Base-by-base conservation (phyloP, 1,140 invertebrate genomes). In the Neodiprion pinetum region DNA sequence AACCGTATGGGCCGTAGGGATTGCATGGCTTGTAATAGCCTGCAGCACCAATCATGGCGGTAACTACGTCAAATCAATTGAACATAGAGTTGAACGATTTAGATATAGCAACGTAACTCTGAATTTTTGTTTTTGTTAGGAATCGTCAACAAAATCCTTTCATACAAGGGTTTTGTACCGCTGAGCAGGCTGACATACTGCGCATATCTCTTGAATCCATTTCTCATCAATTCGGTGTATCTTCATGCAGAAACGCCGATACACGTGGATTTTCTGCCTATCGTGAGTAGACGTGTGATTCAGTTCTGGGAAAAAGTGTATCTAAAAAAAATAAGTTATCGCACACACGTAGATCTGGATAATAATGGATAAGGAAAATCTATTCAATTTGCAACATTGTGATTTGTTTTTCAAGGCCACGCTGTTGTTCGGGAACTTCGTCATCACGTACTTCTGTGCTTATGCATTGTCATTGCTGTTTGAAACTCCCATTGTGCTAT, bases 121-220 rank as follows among this genome's bases (percentile, higher is more conserved):
- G n/a, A 53, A 72, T 73, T 70, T 69, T 72, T 48, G 1, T 1
- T 69, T 71, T 28, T 82, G 80, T 66, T 77, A 86, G 87, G 89
- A 81, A 78, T 89, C 1, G 50, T 88, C 2, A 85, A 86, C n/a
- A 84, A 85, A 72, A 78, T 91, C 53, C 81, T 90, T 17, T 86
- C 88, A 9, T 87, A 85, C 68, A 83, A 76, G 76, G 77, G 78
- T 0, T 91, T 86, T 85, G 74, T 90, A 49, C 90, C 90, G 21
- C 70, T 91, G 5, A 89, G 89, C 71, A 87, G 85, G 80, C 76
- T 90, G 49, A 89, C 90, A 0, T 90, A 87, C 68, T 87, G 87
- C 70, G 86, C 85, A 50, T 91, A 90, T 80, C 81, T 91, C 1
- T n/a, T 90, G 11, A 90, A 90, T 82, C 90, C 90, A 8, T 81